phyloP scores from a whole-genome alignment of 2,113 vertebrate genomes.

The Catharus fuscescens region DNA sequence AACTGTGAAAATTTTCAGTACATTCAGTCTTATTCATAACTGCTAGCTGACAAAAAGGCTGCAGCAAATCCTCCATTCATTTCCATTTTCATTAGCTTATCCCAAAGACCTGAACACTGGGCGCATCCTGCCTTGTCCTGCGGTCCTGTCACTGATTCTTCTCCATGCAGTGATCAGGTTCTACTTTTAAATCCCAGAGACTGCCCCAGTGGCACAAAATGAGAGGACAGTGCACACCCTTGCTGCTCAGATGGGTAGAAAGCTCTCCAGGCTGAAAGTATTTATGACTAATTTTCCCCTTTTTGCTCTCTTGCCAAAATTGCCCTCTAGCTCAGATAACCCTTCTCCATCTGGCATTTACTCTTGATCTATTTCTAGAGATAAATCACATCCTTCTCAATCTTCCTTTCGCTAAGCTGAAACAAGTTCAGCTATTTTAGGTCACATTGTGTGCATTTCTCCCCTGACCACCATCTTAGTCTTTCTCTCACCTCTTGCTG shows the following conservation, averaged over 20 bases:
- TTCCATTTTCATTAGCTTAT: background rate
- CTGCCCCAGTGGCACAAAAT: background rate
- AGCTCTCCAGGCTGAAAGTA: background rate
- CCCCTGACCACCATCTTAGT: background rate
- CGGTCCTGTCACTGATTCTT: background rate
- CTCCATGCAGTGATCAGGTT: background rate
- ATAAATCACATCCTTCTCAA: background rate
- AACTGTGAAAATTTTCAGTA: background rate
- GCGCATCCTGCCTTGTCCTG: background rate
- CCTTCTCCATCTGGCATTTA: background rate
- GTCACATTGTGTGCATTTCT: background rate
- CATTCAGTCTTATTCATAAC: background rate
- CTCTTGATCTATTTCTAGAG: background rate
- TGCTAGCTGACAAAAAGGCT: background rate
- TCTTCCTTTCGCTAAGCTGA: background rate
- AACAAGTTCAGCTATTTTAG: background rate
- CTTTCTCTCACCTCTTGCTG: background rate
- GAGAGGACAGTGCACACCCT: background rate
- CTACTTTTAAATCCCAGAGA: background rate
- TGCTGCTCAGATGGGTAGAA: background rate
- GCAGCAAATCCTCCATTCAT: background rate
- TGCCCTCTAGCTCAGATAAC: background rate
- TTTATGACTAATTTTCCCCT: background rate
- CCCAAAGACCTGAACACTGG: background rate
- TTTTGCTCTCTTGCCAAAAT: background rate